Conservation (phyloP, 1,140 invertebrate genomes). For the Nixonia krombeini region DNA sequence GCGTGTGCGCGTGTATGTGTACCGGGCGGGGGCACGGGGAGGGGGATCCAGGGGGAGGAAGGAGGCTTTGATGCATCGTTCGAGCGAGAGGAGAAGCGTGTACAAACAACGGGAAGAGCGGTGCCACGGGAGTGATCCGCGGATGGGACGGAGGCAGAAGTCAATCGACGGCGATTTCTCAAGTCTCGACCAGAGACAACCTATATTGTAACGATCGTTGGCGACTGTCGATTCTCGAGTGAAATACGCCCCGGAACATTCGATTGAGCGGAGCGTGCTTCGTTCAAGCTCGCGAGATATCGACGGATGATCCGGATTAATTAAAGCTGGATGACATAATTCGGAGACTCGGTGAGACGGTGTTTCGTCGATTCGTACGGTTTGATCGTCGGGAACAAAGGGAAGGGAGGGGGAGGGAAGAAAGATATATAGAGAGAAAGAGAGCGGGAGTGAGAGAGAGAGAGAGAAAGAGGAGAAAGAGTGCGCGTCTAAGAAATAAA, state of each 20-base stretch:
- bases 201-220: too few species aligned
- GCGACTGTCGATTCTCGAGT: too few species aligned
- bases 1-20: too few species aligned
- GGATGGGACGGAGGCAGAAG: conserved; percentile 26
- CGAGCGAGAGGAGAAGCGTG: conserved; percentile 12
- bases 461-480: neutral
- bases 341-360: too few species aligned
- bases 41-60: conserved; percentile 28
- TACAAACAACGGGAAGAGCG: neutral
- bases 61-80: conserved; percentile 36
- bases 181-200: conserved; percentile 24
- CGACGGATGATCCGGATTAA: too few species aligned
- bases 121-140: neutral
- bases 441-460: neutral
- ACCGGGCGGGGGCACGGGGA: too few species aligned
- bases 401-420: conserved; percentile 22
- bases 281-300: too few species aligned
- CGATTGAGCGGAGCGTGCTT: too few species aligned
- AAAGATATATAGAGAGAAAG: conserved; percentile 21
- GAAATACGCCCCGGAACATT: too few species aligned
- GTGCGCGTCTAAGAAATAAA: neutral
- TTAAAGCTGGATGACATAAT: too few species aligned
- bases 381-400: neutral
- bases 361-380: too few species aligned
- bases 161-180: conserved; percentile 36